Conservation (phyloP, 2,888 invertebrate genomes). For the Leucophenga montana region DNA sequence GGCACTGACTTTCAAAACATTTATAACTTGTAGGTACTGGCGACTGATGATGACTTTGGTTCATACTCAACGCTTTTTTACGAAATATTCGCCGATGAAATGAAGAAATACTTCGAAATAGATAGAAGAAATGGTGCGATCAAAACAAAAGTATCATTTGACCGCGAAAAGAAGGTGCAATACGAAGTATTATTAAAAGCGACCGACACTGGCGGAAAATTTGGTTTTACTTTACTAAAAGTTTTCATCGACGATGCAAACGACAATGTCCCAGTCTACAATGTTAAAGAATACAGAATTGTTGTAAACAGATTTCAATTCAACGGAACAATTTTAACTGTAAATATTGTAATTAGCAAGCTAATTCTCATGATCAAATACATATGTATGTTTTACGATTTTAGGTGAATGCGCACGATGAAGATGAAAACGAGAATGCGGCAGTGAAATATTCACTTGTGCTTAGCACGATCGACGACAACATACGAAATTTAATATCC, state of each 20-base stretch:
- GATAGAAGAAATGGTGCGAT: constrained; percentile 83
- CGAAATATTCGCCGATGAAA: constrained; percentile 82
- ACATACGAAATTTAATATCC: constrained; percentile 80
- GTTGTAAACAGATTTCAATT: constrained; percentile 78
- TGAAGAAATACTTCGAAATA: constrained; percentile 83
- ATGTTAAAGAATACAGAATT: constrained; percentile 84
- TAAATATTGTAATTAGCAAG: constrained; percentile 60
- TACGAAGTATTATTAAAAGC: constrained; percentile 88
- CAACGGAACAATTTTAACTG: constrained; percentile 77
- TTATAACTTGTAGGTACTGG: constrained; percentile 76
- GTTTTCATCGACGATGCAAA: constrained; percentile 88
- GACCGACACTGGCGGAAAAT: constrained; percentile 85
- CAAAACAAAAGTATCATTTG: constrained; percentile 80
- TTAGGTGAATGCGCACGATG: constrained; percentile 82
- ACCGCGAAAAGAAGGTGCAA: constrained; percentile 80
- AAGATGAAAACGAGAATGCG: constrained; percentile 83
- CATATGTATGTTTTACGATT: constrained; percentile 5
- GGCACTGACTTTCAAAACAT: neutral
- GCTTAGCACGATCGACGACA: constrained; percentile 77
- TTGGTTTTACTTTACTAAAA: constrained; percentile 83
- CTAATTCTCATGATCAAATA: neutral
- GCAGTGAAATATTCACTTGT: constrained; percentile 85
- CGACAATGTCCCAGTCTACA: constrained; percentile 86
- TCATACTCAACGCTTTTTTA: constrained; percentile 84
- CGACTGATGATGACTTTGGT: constrained; percentile 87